Conservation (phyloP, 2,113 vertebrate species). For the Cygnus atratus region DNA sequence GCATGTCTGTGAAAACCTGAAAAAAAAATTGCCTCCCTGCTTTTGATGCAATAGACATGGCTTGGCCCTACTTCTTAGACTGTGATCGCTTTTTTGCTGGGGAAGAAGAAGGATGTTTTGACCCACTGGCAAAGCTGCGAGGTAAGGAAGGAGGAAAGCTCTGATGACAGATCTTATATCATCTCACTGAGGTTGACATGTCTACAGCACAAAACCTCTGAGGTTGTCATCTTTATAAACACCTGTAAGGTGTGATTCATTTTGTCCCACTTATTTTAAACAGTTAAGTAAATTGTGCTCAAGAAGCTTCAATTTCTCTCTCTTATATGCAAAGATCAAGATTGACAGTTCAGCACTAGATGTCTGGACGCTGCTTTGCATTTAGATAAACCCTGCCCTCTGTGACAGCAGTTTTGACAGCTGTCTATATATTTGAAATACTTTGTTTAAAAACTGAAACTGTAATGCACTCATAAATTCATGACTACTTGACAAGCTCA, state of each 20-base stretch:
- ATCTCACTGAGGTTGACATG: not conserved
- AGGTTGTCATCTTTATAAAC: not conserved
- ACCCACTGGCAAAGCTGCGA: constrained; percentile 84
- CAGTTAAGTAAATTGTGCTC: not conserved
- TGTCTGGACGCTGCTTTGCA: not conserved
- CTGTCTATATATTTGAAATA: not conserved
- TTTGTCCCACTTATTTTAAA: not conserved
- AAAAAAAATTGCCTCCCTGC: constrained; percentile 84
- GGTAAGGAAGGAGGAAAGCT: constrained; percentile 71
- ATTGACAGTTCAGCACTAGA: not conserved
- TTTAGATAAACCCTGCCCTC: not conserved
- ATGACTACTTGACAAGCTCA: not conserved
- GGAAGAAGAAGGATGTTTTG: constrained; percentile 87
- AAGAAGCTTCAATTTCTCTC: not conserved
- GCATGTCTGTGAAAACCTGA: constrained; percentile 83
- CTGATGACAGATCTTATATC: not conserved
- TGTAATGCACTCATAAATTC: not conserved
- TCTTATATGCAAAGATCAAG: not conserved
- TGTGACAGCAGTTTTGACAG: not conserved
- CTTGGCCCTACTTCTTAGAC: constrained; percentile 97
- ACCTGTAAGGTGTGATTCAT: not conserved
- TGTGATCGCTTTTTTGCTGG: constrained; percentile 88
- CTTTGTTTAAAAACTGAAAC: not conserved
- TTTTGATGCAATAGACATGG: constrained; percentile 93
- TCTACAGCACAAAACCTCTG: not conserved